A percentile compares a stretch with the other conserved stretches of the same genome.
phyloP scores from a whole-genome alignment of 1,140 invertebrate genomes.

The Propsilocerus akamusi region DNA sequence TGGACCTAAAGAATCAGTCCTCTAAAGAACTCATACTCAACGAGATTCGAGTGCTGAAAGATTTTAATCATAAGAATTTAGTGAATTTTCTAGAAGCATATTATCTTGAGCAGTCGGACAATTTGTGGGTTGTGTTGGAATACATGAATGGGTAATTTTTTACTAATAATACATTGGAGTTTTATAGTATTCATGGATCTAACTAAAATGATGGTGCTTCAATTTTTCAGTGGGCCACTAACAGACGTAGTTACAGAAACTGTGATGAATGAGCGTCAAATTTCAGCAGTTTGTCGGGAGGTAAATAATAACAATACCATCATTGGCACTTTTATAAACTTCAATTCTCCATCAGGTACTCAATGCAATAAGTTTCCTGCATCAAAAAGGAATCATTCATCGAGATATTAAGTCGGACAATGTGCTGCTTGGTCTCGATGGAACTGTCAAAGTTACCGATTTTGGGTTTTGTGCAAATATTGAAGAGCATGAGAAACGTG shows the following conservation, averaged over 20 bases:
- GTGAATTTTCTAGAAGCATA: conserved; percentile 95
- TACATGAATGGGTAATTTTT: conserved; percentile 50
- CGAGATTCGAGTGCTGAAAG: conserved; percentile 85
- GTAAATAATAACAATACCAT: no score
- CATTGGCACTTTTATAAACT: no score
- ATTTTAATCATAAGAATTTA: conserved; percentile 87
- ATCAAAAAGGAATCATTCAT: conserved; percentile 79
- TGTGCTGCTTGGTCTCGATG: conserved; percentile 89
- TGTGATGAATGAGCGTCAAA: conserved; percentile 93
- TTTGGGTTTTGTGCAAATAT: conserved; percentile 94
- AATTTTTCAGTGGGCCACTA: conserved; percentile 50
- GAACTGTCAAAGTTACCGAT: conserved; percentile 91
- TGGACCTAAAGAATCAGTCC: conserved; percentile 82
- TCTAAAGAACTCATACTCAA: conserved; percentile 91
- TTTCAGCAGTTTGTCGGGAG: conserved; percentile 86
- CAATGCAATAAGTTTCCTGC: conserved; percentile 81
- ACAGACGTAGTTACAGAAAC: conserved; percentile 97
- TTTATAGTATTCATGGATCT: not conserved
- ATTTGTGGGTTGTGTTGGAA: conserved; percentile 93
- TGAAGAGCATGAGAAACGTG: conserved; percentile 79
- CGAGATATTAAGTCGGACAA: conserved; percentile 95
- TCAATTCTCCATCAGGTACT: conserved; percentile 32
- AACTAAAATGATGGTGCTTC: not conserved
- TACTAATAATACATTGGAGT: not conserved
- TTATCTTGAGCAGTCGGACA: conserved; percentile 57